Conservation (phyloP, 2,797 vertebrate genomes). For the Arremon aurantiirostris region DNA sequence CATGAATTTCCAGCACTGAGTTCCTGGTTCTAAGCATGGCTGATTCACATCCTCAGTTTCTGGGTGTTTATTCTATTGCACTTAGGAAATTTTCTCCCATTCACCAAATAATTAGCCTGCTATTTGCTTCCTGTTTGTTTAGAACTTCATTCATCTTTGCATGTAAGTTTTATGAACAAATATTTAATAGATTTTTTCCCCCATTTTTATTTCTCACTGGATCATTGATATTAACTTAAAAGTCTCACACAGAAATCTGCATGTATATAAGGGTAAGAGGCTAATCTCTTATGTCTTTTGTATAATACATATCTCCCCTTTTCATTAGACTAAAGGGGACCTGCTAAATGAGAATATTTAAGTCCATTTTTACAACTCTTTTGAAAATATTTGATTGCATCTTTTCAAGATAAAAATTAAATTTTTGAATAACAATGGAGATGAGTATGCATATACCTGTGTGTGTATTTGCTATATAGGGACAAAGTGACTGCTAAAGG, state of each 20-base stretch:
- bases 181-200: neutral
- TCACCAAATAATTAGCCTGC: neutral
- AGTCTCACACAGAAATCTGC: neutral
- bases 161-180: neutral
- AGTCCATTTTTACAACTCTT: neutral
- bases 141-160: neutral
- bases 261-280: neutral
- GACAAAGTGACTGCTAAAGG: neutral
- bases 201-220: rapidly evolving
- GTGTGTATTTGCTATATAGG: neutral
- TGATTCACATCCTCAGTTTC: neutral
- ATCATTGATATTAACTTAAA: neutral
- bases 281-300: neutral
- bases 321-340: neutral
- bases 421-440: neutral
- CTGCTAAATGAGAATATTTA: neutral
- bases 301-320: neutral
- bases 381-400: neutral
- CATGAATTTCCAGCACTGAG: rapidly evolving
- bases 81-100: neutral
- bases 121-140: neutral
- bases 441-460: neutral
- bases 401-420: neutral
- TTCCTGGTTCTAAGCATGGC: rapidly evolving
- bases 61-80: neutral